Conservation (phyloP, 2,888 invertebrate genomes). For the Pyrocoelia pectoralis region DNA sequence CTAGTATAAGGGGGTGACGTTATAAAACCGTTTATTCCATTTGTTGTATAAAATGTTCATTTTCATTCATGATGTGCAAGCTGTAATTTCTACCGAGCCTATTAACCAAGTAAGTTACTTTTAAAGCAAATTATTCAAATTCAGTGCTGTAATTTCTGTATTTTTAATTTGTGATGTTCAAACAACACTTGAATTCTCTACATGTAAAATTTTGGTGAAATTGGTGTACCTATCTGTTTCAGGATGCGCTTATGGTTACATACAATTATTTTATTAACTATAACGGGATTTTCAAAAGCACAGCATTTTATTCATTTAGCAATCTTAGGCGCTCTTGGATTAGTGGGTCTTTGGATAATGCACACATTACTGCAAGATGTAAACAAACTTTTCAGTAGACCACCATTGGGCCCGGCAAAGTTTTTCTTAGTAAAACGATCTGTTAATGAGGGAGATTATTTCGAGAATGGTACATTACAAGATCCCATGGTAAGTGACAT, state of each 20-base stretch:
- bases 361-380: slow-evolving; percentile 60
- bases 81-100: no score
- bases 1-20: no score
- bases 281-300: slow-evolving; percentile 53
- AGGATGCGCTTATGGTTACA: slow-evolving; percentile 41
- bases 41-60: no score
- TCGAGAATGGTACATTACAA: neutral
- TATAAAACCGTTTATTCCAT: no score
- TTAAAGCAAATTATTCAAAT: no score
- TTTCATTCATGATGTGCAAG: no score
- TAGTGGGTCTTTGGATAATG: slow-evolving; percentile 61
- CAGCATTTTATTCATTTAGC: slow-evolving; percentile 57
- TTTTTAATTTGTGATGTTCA: no score
- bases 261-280: slow-evolving; percentile 39
- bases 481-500: neutral
- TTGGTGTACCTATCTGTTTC: no score
- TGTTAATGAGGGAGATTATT: neutral
- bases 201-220: no score
- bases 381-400: slow-evolving; percentile 48
- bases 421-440: neutral
- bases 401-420: neutral
- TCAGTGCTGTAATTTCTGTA: no score
- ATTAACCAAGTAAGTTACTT: no score
- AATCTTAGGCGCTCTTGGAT: slow-evolving; percentile 57
- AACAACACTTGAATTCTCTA: no score